Conservation (phyloP, 2,888 invertebrate genomes). For the Meganola albula region DNA sequence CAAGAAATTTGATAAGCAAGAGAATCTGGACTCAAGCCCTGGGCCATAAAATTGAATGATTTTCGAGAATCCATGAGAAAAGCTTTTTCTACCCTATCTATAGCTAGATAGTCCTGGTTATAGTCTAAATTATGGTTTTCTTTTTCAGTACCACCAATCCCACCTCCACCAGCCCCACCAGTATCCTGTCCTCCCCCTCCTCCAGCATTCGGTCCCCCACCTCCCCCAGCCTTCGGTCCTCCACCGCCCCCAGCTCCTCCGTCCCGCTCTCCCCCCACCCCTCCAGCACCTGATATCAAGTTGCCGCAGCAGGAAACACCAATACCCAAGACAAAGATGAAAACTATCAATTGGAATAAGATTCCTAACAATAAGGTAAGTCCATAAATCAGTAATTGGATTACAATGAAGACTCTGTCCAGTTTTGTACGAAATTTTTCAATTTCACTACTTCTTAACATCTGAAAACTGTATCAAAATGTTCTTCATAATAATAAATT, state of each 20-base stretch:
- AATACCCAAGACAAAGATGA: constrained; percentile 96
- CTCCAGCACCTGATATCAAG: constrained; percentile 62
- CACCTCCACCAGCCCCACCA: constrained; percentile 43
- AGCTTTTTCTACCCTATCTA: no score
- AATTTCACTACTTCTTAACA: no score
- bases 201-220: constrained; percentile 30
- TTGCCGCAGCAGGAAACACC: constrained; percentile 95
- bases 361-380: constrained; percentile 91
- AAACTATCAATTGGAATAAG: constrained; percentile 98
- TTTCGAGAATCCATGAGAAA: no score
- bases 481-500: no score
- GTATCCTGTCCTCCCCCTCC: constrained; percentile 63
- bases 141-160: constrained; percentile 33
- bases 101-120: no score
- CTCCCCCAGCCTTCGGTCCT: constrained; percentile 41
- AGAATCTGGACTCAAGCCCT: no score
- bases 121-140: neutral
- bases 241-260: constrained; percentile 60
- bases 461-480: no score
- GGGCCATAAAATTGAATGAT: no score
- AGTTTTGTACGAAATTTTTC: no score
- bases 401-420: no score
- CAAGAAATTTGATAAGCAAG: no score
- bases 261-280: constrained; percentile 58
- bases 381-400: constrained; percentile 11